Percentiles rank a stretch among this genome's conserved stretches.
These are phyloP conservation scores for Plotosus lineatus DNA, from an alignment of 2,113 vertebrate species.

Conservation along the genomic window DNA sequence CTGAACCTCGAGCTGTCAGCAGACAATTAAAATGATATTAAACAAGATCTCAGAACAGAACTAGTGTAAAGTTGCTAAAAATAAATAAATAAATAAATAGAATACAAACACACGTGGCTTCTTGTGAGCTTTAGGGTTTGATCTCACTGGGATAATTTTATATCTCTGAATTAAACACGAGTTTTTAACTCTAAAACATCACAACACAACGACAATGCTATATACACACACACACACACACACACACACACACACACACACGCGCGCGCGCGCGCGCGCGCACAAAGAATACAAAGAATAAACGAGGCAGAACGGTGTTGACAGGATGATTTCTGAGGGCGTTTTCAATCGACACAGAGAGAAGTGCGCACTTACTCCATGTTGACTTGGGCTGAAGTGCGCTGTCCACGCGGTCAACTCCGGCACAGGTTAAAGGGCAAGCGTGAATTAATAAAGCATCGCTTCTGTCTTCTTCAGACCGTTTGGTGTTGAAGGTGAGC, in stretches of 20 bases:
- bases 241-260: too few relatives aligned
- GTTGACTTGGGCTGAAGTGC: conserved; percentile 56
- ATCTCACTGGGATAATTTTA: too few relatives aligned
- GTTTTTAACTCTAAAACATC: too few relatives aligned
- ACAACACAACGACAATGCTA: too few relatives aligned
- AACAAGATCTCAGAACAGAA: background rate
- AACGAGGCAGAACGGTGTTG: too few relatives aligned
- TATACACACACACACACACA: too few relatives aligned
- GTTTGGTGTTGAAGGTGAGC: conserved; percentile 45
- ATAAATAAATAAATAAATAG: background rate
- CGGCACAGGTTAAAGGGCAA: conserved; percentile 9
- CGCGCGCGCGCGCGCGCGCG: too few relatives aligned
- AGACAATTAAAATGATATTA: background rate
- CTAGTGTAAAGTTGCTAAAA: background rate
- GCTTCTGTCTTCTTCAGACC: conserved; percentile 29
- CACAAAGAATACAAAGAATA: too few relatives aligned
- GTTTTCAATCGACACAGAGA: conserved; percentile 25
- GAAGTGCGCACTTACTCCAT: conserved; percentile 74
- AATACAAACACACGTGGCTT: background rate
- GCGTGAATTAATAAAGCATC: conserved; percentile 48
- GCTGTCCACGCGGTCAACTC: conserved; percentile 42
- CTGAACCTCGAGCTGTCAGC: background rate
- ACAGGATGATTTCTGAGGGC: too few relatives aligned
- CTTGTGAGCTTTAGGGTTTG: background rate
- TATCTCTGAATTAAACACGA: too few relatives aligned